phyloP scores from a whole-genome alignment of 2,888 invertebrate species.

The Hypsopygia costalis region DNA sequence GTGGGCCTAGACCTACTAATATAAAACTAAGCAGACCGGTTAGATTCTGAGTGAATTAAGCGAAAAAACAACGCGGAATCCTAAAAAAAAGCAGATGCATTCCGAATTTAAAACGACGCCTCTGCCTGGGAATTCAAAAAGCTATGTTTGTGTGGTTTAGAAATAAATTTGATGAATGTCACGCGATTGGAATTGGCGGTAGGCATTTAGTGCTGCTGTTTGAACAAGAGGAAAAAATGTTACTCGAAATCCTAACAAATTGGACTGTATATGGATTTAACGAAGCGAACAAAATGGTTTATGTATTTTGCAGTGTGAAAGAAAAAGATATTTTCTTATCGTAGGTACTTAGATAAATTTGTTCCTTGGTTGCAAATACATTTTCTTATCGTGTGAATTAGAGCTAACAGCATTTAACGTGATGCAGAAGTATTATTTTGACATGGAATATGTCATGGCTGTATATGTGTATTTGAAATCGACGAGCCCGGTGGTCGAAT shows the following conservation, averaged over 20 bases:
- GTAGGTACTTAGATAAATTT: no score
- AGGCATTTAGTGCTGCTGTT: background rate
- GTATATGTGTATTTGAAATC: no score
- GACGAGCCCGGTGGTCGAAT: no score
- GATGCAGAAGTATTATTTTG: no score
- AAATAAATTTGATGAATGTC: constrained; percentile 16
- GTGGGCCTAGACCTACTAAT: no score
- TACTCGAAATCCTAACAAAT: background rate
- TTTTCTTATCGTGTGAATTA: no score
- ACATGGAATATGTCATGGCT: no score
- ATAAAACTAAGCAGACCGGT: no score
- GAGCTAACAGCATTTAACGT: no score
- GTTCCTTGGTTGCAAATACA: no score
- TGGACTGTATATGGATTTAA: background rate
- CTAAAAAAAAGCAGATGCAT: constrained; percentile 27
- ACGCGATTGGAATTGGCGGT: background rate
- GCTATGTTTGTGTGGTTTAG: constrained; percentile 15
- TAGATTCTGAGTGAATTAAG: no score
- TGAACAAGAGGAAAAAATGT: background rate
- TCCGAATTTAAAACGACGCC: constrained; percentile 24
- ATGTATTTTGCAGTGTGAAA: background rate
- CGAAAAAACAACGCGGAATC: constrained; percentile 23
- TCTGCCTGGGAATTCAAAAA: constrained; percentile 19
- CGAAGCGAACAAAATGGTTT: background rate
- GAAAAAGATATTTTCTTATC: no score